Conservation (phyloP, 2,797 vertebrate species). For the Squalus acanthias region DNA sequence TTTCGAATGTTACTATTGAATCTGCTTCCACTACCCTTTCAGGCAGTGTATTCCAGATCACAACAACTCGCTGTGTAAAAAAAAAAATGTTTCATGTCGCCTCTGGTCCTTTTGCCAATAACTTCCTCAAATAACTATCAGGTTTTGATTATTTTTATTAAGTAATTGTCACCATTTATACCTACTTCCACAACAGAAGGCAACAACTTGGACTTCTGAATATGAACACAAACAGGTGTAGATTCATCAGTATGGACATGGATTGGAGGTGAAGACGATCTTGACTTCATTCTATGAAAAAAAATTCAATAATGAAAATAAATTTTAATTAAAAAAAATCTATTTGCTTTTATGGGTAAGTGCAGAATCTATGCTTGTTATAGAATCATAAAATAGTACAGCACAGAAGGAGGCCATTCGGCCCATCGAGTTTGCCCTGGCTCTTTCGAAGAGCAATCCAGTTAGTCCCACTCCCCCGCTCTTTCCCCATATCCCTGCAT, state of each 20-base stretch:
- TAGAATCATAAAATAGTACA: not conserved
- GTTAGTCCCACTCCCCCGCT: not conserved
- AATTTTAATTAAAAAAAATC: not conserved
- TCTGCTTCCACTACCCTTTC: not conserved
- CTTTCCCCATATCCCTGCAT: not conserved
- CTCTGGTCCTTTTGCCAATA: not conserved
- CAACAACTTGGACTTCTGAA: slow-evolving; percentile 40
- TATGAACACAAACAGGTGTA: slow-evolving; percentile 40
- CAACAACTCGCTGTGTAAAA: not conserved
- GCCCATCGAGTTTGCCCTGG: not conserved
- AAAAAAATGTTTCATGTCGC: not conserved
- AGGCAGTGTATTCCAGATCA: not conserved
- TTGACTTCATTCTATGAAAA: slow-evolving; percentile 40
- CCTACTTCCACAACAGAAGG: slow-evolving; percentile 37
- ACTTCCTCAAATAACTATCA: not conserved
- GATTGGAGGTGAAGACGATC: slow-evolving; percentile 40
- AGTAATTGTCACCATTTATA: not conserved
- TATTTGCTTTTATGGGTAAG: not conserved
- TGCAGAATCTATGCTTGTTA: not conserved
- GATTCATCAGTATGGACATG: slow-evolving; percentile 35
- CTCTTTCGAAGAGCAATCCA: no score
- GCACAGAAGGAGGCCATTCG: not conserved
- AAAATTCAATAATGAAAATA: not conserved
- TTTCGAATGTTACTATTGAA: not conserved
- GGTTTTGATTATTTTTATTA: not conserved